Conservation (phyloP, 2,888 invertebrate species). For the Ypsolopha scabrella region DNA sequence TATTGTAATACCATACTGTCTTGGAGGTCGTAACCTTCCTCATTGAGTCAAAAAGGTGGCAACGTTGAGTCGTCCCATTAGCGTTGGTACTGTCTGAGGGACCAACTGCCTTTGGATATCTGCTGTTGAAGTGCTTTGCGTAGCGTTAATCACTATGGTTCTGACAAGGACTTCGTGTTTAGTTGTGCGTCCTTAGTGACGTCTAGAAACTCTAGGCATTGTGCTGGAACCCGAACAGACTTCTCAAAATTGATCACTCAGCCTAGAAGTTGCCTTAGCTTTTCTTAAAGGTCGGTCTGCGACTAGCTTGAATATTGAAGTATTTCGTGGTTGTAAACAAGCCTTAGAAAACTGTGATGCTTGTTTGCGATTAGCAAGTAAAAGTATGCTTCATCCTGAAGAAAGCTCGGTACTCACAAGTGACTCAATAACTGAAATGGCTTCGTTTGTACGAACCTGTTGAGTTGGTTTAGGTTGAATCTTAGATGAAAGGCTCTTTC, state of each 20-base stretch:
- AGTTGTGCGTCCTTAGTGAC: conserved; percentile 12
- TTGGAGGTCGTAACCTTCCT: too few species aligned
- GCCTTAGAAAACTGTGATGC: conserved; percentile 12
- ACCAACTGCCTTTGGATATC: too few species aligned
- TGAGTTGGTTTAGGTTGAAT: conserved; percentile 11
- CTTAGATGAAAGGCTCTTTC: conserved; percentile 8
- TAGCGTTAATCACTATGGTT: neutral
- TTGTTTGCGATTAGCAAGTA: conserved; percentile 5
- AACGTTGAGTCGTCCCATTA: neutral
- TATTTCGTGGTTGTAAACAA: conserved; percentile 7
- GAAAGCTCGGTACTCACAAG: conserved; percentile 10
- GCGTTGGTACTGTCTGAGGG: neutral
- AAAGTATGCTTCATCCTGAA: too few species aligned
- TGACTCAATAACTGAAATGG: too few species aligned
- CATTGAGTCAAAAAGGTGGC: neutral
- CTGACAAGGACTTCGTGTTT: conserved; percentile 5
- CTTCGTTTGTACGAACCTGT: conserved; percentile 8
- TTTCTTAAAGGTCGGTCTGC: too few species aligned
- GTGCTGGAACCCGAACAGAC: conserved; percentile 11
- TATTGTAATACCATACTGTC: too few species aligned
- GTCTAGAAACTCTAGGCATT: conserved; percentile 13
- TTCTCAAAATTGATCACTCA: too few species aligned
- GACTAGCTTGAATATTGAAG: conserved; percentile 15
- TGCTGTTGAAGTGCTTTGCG: too few species aligned
- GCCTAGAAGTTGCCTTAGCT: too few species aligned